A percentile compares a stretch with the other conserved stretches of the same genome.
Evolutionary conservation across 2,113 vertebrate species (phyloP).

Genomic region (Poeciliopsis turrubarensis): DNA sequence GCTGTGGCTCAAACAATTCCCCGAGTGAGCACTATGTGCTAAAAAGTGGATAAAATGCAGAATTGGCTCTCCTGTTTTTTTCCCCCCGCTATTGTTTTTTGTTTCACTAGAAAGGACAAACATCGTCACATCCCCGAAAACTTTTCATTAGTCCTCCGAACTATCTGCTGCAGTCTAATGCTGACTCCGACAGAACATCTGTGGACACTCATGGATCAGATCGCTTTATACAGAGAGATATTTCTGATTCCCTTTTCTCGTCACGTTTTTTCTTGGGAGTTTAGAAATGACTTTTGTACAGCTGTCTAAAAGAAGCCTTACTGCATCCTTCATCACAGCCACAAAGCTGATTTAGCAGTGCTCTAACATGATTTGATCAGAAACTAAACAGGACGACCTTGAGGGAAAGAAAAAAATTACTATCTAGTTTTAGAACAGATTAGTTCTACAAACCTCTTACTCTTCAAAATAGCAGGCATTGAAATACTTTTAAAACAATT

Average conservation of each 20-base stretch:
- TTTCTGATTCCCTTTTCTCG: not conserved
- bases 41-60: conserved; percentile 67
- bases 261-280: not conserved
- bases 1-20: conserved; percentile 66
- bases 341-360: not conserved
- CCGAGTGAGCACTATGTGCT: conserved; percentile 61
- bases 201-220: not conserved
- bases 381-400: not conserved
- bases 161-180: not conserved
- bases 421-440: not conserved
- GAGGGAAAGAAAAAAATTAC: not conserved
- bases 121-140: conserved; percentile 49
- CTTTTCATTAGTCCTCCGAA: conserved; percentile 4
- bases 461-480: not conserved
- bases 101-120: conserved; percentile 62
- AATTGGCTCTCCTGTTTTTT: conserved; percentile 46
- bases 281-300: not conserved
- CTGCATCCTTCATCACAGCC: not conserved
- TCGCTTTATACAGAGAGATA: not conserved
- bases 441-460: not conserved
- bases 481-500: not conserved
- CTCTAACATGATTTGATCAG: not conserved
- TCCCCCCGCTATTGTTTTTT: conserved; percentile 62
- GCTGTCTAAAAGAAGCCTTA: not conserved
- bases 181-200: not conserved